A percentile compares a stretch with the other conserved stretches of the same genome.
phyloP scores from a whole-genome alignment of 2,113 vertebrate genomes.

The Pteruthius melanotis region DNA sequence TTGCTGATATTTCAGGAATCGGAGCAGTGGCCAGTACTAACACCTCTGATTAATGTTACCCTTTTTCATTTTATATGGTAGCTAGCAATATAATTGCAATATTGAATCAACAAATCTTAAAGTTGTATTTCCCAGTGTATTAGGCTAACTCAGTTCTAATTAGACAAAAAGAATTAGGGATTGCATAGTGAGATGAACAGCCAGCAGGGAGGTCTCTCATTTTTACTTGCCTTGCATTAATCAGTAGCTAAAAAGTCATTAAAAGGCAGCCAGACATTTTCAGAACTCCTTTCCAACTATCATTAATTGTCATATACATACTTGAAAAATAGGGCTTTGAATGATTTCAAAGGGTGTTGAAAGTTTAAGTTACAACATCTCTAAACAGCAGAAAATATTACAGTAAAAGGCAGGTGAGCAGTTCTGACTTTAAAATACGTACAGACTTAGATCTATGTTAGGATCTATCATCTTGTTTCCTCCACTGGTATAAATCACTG shows the following conservation, averaged over 20 bases:
- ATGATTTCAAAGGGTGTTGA: neutral
- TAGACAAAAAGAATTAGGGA: neutral
- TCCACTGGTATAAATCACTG: slow-evolving; percentile 13
- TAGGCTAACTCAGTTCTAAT: neutral
- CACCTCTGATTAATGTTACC: slow-evolving; percentile 6
- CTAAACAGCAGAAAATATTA: neutral
- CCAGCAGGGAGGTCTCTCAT: neutral
- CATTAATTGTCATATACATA: neutral
- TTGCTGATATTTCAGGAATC: slow-evolving; percentile 56
- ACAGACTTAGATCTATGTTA: neutral
- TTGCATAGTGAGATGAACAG: neutral
- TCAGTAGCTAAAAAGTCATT: slow-evolving; percentile 37
- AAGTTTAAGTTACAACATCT: neutral
- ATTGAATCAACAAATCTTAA: slow-evolving; percentile 2
- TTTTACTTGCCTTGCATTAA: slow-evolving; percentile 36
- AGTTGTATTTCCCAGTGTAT: neutral
- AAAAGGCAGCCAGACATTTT: slow-evolving; percentile 24
- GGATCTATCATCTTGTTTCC: neutral
- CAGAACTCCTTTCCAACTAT: slow-evolving; percentile 1
- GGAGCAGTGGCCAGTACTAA: slow-evolving; percentile 73
- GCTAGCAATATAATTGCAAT: neutral
- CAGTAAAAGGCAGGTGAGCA: neutral
- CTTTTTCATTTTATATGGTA: neutral
- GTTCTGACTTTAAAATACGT: neutral
- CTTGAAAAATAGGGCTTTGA: neutral